phyloP scores from a whole-genome alignment of 2,888 invertebrate genomes.

The Frankliniella fusca region DNA sequence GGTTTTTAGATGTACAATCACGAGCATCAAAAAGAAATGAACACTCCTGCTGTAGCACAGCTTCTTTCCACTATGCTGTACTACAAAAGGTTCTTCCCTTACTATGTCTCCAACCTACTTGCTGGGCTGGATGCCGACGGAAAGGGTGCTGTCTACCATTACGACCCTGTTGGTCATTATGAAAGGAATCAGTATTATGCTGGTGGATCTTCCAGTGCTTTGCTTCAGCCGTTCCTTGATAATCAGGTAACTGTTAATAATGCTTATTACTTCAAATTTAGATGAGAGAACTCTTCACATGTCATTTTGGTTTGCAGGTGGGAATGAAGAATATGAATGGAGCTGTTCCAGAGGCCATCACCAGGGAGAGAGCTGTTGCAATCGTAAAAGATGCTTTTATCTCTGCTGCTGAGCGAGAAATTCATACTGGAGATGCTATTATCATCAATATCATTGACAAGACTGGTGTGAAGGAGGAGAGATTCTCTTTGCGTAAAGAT shows the following conservation, averaged over 20 bases:
- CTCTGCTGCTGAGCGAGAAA: conserved; percentile 96
- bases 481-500: conserved; percentile 80
- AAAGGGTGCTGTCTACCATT: conserved; percentile 90
- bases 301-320: conserved; percentile 53
- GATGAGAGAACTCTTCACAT: conserved; percentile 28
- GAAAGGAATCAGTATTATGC: conserved; percentile 81
- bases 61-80: conserved; percentile 95
- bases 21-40: conserved; percentile 88
- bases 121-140: conserved; percentile 92
- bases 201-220: conserved; percentile 83
- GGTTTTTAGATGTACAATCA: conserved; percentile 78
- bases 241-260: conserved; percentile 63
- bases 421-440: conserved; percentile 92
- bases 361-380: conserved; percentile 74
- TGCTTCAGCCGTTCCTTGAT: conserved; percentile 92
- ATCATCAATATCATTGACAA: conserved; percentile 82
- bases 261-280: background rate
- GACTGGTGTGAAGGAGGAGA: conserved; percentile 71
- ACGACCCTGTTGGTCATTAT: conserved; percentile 95
- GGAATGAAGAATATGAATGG: conserved; percentile 83
- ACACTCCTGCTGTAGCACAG: conserved; percentile 88
- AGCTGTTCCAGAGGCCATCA: conserved; percentile 58
- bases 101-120: conserved; percentile 91
- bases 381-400: conserved; percentile 94
- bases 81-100: conserved; percentile 96